Evolutionary conservation across 1,140 invertebrate genomes (phyloP).

Genomic region (Pseudoatta argentina): DNA sequence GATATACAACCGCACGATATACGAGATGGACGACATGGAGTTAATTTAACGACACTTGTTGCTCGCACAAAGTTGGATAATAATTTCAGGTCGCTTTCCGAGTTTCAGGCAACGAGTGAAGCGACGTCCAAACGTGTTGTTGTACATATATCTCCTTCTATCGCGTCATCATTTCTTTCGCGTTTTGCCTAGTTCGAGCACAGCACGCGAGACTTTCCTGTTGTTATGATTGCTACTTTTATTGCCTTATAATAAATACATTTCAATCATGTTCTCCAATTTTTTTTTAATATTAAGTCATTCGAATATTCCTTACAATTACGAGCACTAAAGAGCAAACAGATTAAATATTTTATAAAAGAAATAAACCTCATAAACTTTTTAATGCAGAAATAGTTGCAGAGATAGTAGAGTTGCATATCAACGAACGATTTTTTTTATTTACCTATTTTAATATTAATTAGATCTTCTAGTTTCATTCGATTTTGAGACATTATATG

Average conservation of each 20-base stretch:
- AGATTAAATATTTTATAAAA: neutral
- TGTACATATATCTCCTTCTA: slow-evolving; percentile 20
- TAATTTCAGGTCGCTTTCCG: slow-evolving; percentile 55
- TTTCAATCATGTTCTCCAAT: neutral
- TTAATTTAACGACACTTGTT: slow-evolving; percentile 65
- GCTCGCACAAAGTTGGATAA: slow-evolving; percentile 63
- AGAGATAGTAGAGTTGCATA: neutral
- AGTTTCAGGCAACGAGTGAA: slow-evolving; percentile 29
- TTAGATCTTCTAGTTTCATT: neutral
- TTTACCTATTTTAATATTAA: neutral
- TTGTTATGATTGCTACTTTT: slow-evolving; percentile 34
- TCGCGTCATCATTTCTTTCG: slow-evolving; percentile 27
- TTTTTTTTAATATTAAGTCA: neutral
- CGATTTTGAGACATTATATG: neutral
- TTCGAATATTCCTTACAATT: neutral
- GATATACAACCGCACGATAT: slow-evolving; percentile 37
- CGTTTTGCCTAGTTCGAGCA: neutral
- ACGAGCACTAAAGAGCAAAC: neutral
- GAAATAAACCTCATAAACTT: neutral
- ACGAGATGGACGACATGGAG: slow-evolving; percentile 50
- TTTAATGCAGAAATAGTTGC: neutral
- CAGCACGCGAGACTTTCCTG: slow-evolving; percentile 16
- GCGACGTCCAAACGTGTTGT: slow-evolving; percentile 26
- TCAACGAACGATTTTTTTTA: neutral
- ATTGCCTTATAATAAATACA: neutral